Evolutionary conservation across 2,888 invertebrate genomes (phyloP).

Genomic region (Resseliella maxima): DNA sequence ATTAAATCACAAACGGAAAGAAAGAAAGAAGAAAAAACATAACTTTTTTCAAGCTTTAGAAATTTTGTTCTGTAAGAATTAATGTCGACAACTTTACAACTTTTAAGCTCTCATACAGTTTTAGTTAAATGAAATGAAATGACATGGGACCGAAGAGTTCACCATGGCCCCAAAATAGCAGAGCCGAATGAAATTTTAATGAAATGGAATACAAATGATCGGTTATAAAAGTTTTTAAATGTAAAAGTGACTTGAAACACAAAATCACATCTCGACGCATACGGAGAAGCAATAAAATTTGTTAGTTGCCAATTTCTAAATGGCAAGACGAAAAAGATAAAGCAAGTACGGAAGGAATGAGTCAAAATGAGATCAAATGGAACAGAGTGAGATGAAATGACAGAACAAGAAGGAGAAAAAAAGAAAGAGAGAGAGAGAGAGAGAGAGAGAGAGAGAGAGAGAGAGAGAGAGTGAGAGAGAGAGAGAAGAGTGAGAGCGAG

Average conservation of each 20-base stretch:
- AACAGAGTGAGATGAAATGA: no score
- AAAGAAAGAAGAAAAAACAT: no score
- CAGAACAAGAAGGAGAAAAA: background rate
- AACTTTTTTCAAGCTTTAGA: background rate
- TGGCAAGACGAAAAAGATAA: background rate
- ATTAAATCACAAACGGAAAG: no score
- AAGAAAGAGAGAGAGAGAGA: no score
- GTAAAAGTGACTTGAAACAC: background rate
- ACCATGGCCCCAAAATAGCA: background rate
- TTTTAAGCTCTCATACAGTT: background rate
- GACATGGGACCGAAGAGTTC: background rate
- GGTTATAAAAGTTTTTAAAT: constrained; percentile 37
- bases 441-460: no score
- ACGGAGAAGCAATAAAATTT: background rate
- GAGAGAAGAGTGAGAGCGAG: background rate
- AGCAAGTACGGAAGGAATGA: no score
- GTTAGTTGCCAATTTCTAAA: background rate
- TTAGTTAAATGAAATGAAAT: background rate
- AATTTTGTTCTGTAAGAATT: background rate
- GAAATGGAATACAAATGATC: background rate
- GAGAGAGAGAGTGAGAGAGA: background rate
- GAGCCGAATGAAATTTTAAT: background rate
- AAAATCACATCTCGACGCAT: constrained; percentile 10
- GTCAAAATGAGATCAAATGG: no score
- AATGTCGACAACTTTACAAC: background rate